These are phyloP conservation scores for Serinus canaria DNA, from an alignment of 2,113 vertebrate species.

Conservation along the genomic window DNA sequence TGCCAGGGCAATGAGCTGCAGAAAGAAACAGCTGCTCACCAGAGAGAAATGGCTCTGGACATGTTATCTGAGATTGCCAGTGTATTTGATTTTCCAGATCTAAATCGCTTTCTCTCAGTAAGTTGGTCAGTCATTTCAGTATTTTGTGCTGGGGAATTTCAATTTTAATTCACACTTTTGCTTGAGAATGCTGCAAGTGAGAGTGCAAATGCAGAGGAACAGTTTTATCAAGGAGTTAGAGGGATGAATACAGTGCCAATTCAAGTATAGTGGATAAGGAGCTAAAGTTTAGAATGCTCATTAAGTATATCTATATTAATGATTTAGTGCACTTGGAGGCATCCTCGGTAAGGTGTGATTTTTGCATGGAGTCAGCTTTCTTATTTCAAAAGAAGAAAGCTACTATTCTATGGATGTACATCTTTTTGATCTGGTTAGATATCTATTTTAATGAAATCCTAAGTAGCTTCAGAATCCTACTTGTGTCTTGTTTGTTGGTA, in stretches of 20 bases:
- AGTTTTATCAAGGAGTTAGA: neutral
- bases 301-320: neutral
- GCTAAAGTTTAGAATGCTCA: neutral
- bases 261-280: neutral
- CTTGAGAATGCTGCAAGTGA: neutral
- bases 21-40: slow-evolving; percentile 85
- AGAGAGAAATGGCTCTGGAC: slow-evolving; percentile 88
- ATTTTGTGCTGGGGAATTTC: neutral
- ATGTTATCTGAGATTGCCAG: slow-evolving; percentile 92
- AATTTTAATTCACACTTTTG: neutral
- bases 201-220: neutral
- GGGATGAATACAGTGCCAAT: neutral
- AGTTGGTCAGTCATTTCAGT: slow-evolving; percentile 12
- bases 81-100: slow-evolving; percentile 97
- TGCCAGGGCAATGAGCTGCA: slow-evolving; percentile 80
- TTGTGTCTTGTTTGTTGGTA: neutral
- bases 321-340: neutral
- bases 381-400: neutral
- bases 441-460: neutral
- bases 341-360: neutral
- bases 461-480: neutral
- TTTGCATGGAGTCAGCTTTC: neutral
- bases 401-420: neutral
- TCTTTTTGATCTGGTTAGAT: neutral
- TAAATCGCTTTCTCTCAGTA: slow-evolving; percentile 94